phyloP scores from a whole-genome alignment of 37 sponge, comb jelly and placozoan species.

The Spongilla lacustris region DNA sequence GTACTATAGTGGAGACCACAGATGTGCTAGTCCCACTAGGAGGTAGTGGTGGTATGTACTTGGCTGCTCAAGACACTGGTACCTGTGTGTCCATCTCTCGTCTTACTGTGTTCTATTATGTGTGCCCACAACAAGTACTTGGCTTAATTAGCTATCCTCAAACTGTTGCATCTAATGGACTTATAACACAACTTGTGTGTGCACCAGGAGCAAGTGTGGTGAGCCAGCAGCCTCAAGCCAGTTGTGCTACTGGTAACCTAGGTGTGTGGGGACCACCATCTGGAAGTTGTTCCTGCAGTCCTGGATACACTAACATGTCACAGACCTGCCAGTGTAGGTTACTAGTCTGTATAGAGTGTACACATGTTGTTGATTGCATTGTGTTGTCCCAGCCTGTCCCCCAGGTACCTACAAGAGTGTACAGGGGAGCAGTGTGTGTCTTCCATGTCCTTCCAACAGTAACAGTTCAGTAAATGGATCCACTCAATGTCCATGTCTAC shows the following conservation, averaged over 20 bases:
- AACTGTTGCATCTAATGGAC: background rate
- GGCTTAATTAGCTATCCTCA: background rate
- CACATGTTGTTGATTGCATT: background rate
- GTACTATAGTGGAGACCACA: background rate
- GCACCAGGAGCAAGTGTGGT: constrained; percentile 7
- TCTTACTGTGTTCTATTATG: constrained; percentile 52
- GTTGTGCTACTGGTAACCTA: background rate
- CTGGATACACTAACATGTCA: constrained; percentile 17
- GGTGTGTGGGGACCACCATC: constrained; percentile 5
- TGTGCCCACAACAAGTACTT: constrained; percentile 29
- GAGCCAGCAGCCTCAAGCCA: background rate
- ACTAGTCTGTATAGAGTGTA: background rate
- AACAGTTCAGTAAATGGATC: background rate
- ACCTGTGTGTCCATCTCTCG: constrained; percentile 33
- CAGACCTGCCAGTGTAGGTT: background rate
- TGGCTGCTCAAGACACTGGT: constrained; percentile 29
- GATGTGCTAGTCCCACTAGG: background rate
- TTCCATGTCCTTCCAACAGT: constrained; percentile 7
- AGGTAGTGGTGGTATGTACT: constrained; percentile 18
- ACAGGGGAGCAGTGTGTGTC: constrained; percentile 4
- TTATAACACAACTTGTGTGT: background rate
- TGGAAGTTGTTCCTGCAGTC: constrained; percentile 12
- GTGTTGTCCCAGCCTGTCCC: background rate
- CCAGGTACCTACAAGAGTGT: background rate
- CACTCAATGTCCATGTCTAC: constrained; percentile 5